Base-by-base conservation (phyloP, 2,113 vertebrate genomes). In the Callocephalon fimbriatum region DNA sequence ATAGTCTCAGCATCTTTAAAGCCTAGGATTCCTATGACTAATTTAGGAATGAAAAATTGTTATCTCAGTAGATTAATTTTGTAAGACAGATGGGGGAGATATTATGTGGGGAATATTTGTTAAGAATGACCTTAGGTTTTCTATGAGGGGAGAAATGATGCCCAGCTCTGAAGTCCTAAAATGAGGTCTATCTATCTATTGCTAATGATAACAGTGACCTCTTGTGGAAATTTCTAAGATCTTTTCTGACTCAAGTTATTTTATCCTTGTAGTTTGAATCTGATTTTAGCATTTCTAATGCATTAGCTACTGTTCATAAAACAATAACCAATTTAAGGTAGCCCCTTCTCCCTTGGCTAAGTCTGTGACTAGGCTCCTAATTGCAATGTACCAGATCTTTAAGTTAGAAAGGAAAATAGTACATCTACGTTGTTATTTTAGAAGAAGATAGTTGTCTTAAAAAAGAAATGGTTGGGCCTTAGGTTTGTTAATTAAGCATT, bases 201-300 rank as follows among this genome's bases (percentile, higher is more conserved):
- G 65, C 31, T 93, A 94, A 87, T 95, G 97, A 13, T 86, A 93
- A 92, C 37, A 97, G 92, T 97, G 97, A 97, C 97, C 96, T 97
- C 97, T 97, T 78, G 97, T 97, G 97, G 97, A 59, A 72, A 58
- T 89, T 56, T 84, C 66, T 37, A 50, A 76, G 93, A 91, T 53
- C 4, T 80, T 81, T 73, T 70, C 15, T 78, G 68, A 65, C 35
- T 40, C 42, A 27, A 67, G 10, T 73, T 66, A 1, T 2, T 95
- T 74, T 40, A 62, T 54, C 25, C 14, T 15, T 26, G 54, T 47
- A 31, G 32, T 38, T 56, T 37, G 26, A 6, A 31, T 48, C 35
- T 51, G 6, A 6, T 78, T 82, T 61, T n/a, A 7, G 6, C 25
- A 37, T 71, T 81, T 91, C 73, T 92, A 87, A 75, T 10, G 31